phyloP scores from a whole-genome alignment of 23 tunicate species.

The Trididemnum nubilum region DNA sequence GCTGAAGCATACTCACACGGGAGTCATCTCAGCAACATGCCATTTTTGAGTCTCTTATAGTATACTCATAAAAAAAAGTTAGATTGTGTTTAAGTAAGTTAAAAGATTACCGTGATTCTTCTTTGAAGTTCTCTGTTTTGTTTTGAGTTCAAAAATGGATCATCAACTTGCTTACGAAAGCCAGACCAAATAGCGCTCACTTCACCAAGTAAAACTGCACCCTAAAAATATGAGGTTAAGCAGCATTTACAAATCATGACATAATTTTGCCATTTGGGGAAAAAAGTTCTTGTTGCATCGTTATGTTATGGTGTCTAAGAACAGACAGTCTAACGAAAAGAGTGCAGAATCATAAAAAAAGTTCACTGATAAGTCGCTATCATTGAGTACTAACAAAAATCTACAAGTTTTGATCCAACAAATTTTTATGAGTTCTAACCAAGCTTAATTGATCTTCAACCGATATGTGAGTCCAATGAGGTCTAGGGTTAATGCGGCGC shows the following conservation, averaged over 20 bases:
- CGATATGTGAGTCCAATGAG: conserved; percentile 72
- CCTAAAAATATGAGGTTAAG: conserved; percentile 60
- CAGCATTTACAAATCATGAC: neutral
- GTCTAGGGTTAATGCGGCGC: conserved; percentile 73
- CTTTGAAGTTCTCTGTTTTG: conserved; percentile 88
- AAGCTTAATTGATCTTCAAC: conserved; percentile 71
- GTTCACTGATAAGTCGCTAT: too few species aligned
- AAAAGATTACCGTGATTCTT: conserved; percentile 91
- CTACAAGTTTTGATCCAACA: too few species aligned
- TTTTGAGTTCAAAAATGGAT: conserved; percentile 68
- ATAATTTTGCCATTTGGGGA: neutral
- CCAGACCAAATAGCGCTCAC: conserved; percentile 67
- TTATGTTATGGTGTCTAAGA: neutral
- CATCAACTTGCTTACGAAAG: conserved; percentile 64
- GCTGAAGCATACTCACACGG: too few species aligned
- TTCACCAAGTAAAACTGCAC: conserved; percentile 82
- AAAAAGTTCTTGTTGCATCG: neutral
- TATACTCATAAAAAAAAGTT: too few species aligned
- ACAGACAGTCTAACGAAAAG: neutral
- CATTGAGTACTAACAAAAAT: too few species aligned
- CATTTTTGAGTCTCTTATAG: too few species aligned
- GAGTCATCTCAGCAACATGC: too few species aligned
- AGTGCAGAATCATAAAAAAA: too few species aligned
- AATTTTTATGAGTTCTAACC: too few species aligned
- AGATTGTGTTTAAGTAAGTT: too few species aligned